Percentiles rank a stretch among this genome's conserved stretches.
phyloP scores from a whole-genome alignment of 2,113 vertebrate species.

The Castor canadensis region DNA sequence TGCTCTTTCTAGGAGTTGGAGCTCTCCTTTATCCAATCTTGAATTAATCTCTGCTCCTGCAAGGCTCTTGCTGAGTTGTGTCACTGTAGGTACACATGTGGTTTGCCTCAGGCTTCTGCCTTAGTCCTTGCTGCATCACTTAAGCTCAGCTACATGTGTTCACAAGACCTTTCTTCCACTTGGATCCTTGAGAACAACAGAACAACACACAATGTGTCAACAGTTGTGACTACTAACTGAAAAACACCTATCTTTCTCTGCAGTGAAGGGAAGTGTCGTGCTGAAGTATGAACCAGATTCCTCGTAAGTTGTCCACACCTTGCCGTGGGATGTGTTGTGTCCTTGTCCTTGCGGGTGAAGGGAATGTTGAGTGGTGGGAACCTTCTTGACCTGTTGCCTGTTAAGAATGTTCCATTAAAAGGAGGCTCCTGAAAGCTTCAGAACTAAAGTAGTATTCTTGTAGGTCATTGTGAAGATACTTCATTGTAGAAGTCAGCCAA shows the following conservation, averaged over 20 bases:
- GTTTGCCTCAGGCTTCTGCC: rapidly evolving
- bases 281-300: conserved; percentile 94
- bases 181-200: not conserved
- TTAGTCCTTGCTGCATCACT: rapidly evolving
- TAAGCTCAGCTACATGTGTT: not conserved
- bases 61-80: too few relatives aligned
- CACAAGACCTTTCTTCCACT: too few relatives aligned
- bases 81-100: rapidly evolving
- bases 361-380: not conserved
- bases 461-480: rapidly evolving
- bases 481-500: too few relatives aligned
- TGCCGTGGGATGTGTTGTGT: too few relatives aligned
- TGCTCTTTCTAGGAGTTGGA: not conserved
- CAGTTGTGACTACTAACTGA: rapidly evolving
- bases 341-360: not conserved
- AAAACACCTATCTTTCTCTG: not conserved
- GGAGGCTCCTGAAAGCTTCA: rapidly evolving
- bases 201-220: rapidly evolving
- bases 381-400: not conserved
- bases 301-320: conserved; percentile 85
- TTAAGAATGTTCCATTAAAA: not conserved
- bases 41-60: too few relatives aligned
- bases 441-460: not conserved
- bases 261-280: conserved; percentile 96
- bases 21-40: not conserved